Percentiles rank a stretch among this genome's conserved stretches.
Evolutionary conservation across 2,113 vertebrate species (phyloP).

Genomic region (Holacanthus passer): DNA sequence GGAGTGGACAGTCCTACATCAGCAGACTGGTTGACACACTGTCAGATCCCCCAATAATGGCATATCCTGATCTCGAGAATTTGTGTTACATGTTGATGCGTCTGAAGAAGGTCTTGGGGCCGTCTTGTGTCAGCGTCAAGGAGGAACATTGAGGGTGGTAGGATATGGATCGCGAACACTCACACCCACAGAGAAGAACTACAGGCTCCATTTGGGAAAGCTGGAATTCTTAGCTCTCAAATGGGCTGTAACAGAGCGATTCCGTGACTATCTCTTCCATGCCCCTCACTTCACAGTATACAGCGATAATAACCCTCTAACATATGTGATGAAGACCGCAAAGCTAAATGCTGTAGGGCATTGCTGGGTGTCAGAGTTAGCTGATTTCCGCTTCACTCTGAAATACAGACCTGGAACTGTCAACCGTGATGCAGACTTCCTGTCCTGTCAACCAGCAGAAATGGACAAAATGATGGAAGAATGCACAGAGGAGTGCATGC

Average conservation of each 20-base stretch:
- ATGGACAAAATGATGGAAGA: neutral
- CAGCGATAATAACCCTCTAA: constrained; percentile 2
- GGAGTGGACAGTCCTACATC: neutral
- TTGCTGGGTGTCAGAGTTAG: constrained; percentile 15
- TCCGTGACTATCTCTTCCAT: neutral
- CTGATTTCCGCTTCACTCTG: constrained; percentile 5
- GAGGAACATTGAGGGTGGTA: neutral
- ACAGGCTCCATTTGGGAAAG: neutral
- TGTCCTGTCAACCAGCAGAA: neutral
- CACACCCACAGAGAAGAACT: neutral
- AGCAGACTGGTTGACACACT: neutral
- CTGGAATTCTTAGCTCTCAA: neutral
- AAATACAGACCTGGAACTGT: constrained; percentile 4
- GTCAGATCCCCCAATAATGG: neutral
- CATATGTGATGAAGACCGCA: constrained; percentile 5
- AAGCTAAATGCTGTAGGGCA: neutral
- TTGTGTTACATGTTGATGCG: neutral
- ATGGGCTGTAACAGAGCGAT: constrained; percentile 7
- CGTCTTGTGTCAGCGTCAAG: constrained; percentile 18
- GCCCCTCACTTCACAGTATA: constrained; percentile 35
- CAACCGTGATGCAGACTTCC: no score
- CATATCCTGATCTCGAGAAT: neutral
- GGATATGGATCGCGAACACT: constrained; percentile 19
- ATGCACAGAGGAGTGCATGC: neutral
- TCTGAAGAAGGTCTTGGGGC: constrained; percentile 32